Base-by-base conservation (phyloP, 2,113 vertebrate genomes). In the Gracilinanus agilis region DNA sequence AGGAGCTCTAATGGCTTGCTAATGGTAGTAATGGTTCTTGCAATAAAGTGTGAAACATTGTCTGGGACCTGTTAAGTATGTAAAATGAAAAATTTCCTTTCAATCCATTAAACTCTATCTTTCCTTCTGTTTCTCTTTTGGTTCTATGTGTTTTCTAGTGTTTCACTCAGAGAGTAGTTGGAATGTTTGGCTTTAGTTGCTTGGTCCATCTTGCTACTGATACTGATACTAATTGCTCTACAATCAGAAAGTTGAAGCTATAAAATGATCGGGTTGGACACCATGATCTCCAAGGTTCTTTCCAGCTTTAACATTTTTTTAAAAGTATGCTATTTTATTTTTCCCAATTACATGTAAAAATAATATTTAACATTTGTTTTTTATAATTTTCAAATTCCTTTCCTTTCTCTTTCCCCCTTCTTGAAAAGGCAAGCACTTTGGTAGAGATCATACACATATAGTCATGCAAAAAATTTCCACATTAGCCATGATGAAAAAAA, bases 21-120 rank as follows among this genome's bases (percentile, higher is more conserved):
- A 95, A 97, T 96, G 96, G 95, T 58, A 91, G 58, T 56, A 91
- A 89, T 29, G 75, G 49, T 90, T 96, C 88, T 96, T 54, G 95
- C 88, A 54, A 19, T 88, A 88, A 95, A 97, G 94, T 90, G 91
- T 96, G 96, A 94, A 95, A 91, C 93, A 61, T 93, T 96, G 92
- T 90, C 93, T 94, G 94, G 19, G 93, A 94, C 94, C 92, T 93
- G 91, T 92, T 96, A 96, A 96, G 53, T 54, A 24, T 92, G 61
- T 92, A 90, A 95, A 96, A 94, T 19, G 75, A 89, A 95, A 89
- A 88, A 13, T 19, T 91, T 75, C 83, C 88, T 29, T 19, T 67
- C 54, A 55, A 75, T 40, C 89, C 96, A 92, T 67, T 90, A 54
- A 93, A 29, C 10, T 29, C 55, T 53, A 55, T 89, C 44, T 91